Conservation (phyloP, 2,797 vertebrate genomes). For the Pseudochirops corinnae region DNA sequence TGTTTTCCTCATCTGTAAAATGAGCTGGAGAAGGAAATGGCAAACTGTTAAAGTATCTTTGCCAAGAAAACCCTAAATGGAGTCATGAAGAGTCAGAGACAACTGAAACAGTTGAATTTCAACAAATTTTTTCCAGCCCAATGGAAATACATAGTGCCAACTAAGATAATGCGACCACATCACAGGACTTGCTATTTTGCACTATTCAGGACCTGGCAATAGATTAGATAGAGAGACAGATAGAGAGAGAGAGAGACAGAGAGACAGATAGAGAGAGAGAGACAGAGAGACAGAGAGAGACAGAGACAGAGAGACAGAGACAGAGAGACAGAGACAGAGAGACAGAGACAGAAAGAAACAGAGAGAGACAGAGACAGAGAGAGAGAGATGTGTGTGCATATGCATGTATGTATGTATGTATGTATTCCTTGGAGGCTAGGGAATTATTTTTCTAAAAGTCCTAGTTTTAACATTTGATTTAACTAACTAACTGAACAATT, state of each 20-base stretch:
- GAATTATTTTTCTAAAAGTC: background rate
- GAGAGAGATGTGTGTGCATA: background rate
- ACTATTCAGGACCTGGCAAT: background rate
- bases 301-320: too few relatives aligned
- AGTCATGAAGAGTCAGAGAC: background rate
- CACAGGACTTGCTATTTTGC: background rate
- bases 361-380: too few relatives aligned
- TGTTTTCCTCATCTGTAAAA: background rate
- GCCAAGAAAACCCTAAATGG: background rate
- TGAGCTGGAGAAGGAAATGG: background rate
- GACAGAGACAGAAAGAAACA: fast-evolving
- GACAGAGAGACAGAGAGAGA: too few relatives aligned
- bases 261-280: fast-evolving
- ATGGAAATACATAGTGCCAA: background rate
- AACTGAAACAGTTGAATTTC: background rate
- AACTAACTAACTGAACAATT: background rate
- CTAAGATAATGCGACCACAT: background rate
- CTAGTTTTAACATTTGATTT: background rate
- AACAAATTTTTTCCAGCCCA: background rate
- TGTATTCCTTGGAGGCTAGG: background rate
- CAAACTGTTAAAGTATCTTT: background rate
- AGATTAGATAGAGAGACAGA: background rate
- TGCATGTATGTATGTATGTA: background rate
- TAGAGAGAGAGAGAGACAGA: background rate
- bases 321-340: too few relatives aligned